Base-by-base conservation (phyloP, 2,797 vertebrate species). In the Danio choprae region DNA sequence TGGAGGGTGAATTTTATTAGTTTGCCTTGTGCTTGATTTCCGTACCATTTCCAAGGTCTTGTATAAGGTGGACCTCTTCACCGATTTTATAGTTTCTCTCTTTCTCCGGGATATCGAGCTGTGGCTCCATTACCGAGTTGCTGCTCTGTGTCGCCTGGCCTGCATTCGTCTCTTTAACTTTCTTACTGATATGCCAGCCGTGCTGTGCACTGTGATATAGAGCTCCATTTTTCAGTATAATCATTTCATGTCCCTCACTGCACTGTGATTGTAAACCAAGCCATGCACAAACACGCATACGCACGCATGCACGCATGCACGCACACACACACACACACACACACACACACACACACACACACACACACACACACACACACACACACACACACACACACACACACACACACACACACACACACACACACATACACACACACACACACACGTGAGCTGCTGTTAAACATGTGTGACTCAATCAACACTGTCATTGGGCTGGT, bases 1-100 rank as follows among this genome's bases (percentile, higher is more conserved):
- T 69, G 59, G 70, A 81, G 79, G 80, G 69, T 77, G 74, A 74
- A 84, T 81, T 83, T 86, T 86, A 86, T 86, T 84, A 84, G 83
- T 77, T 81, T 68, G 53, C 79, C 79, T 72, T 80, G 73, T 77
- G 71, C 77, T 75, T 73, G 68, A 83, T 84, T 80, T 79, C 63
- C 60, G 46, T 76, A 85, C 71, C 78, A 81, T 83, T 85, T 81
- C 83, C 79, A 64, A 74, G 71, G 69, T 77, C 82, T 64, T 63
- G 74, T 77, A 83, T 74, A 69, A 80, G 80, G 68, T 78, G 59
- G 67, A 84, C 81, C 80, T 64, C 64, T 74, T 81, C 75, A 83
- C 63, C 63, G 73, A 76, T 81, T 86, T 84, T 84, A 81, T 79
- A 70, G 71, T 81, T 83, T 83, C 65, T 81, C 74, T 68, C 75